Conservation (phyloP, 2,113 vertebrate species). For the Aphyosemion australe region DNA sequence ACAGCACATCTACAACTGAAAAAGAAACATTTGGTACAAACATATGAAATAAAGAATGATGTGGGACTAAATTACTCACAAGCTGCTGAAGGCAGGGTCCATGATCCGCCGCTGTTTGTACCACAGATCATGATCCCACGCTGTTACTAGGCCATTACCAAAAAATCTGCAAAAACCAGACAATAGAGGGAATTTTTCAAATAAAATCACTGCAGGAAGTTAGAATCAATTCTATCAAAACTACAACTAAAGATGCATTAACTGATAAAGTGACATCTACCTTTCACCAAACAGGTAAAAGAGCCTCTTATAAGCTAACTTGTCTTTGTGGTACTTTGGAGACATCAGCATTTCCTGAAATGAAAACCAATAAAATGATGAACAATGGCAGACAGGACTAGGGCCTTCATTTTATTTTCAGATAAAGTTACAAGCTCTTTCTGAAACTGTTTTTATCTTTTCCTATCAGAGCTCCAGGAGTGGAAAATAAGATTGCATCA, state of each 20-base stretch:
- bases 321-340: slow-evolving; percentile 75
- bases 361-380: not conserved
- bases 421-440: too few relatives aligned
- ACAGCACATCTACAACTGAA: not conserved
- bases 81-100: slow-evolving; percentile 88
- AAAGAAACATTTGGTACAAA: too few relatives aligned
- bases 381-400: too few relatives aligned
- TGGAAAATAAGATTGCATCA: too few relatives aligned
- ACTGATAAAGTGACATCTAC: slow-evolving; percentile 27
- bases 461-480: too few relatives aligned
- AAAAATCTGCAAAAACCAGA: slow-evolving; percentile 80
- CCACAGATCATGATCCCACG: slow-evolving; percentile 84
- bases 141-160: slow-evolving; percentile 85
- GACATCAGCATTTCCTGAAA: slow-evolving; percentile 78
- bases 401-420: not conserved
- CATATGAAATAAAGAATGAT: accelerated
- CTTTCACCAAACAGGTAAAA: slow-evolving; percentile 75
- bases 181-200: too few relatives aligned
- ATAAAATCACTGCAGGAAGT: too few relatives aligned
- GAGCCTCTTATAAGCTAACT: slow-evolving; percentile 51
- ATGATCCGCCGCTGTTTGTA: slow-evolving; percentile 88
- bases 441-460: too few relatives aligned
- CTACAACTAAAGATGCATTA: too few relatives aligned
- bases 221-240: too few relatives aligned
- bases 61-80: slow-evolving; percentile 71